Conservation (phyloP, 2,113 vertebrate genomes). For the Phodopus roborovskii region DNA sequence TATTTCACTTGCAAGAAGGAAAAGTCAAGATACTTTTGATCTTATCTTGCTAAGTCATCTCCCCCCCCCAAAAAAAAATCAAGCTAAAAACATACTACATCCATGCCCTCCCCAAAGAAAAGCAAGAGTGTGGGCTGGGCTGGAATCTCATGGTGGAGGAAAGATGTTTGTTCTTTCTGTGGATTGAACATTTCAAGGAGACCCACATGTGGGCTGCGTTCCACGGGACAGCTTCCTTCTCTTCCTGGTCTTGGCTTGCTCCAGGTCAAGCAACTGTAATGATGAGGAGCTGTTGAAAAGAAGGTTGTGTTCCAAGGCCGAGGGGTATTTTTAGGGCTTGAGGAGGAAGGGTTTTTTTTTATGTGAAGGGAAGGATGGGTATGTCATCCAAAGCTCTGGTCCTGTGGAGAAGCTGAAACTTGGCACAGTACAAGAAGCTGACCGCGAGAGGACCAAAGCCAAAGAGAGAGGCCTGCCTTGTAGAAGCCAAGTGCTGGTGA, state of each 20-base stretch:
- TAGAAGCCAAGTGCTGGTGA: not conserved
- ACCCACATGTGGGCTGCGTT: not conserved
- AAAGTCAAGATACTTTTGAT: slow-evolving; percentile 26
- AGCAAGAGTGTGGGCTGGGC: not conserved
- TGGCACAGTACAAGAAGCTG: slow-evolving; percentile 15
- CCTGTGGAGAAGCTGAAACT: slow-evolving; percentile 48
- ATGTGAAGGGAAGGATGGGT: slow-evolving; percentile 70
- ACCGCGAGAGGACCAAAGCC: not conserved
- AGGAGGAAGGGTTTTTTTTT: slow-evolving; percentile 64
- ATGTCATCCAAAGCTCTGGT: slow-evolving; percentile 72
- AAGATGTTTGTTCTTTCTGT: not conserved
- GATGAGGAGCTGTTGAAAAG: slow-evolving; percentile 39
- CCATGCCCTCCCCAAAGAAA: not conserved
- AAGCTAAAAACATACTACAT: not conserved
- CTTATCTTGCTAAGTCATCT: not conserved
- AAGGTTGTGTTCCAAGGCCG: slow-evolving; percentile 59
- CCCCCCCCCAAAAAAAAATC: too few relatives aligned
- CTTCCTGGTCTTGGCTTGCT: slow-evolving; percentile 31
- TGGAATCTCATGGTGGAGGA: not conserved
- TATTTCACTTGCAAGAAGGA: slow-evolving; percentile 41
- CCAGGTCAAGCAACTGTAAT: slow-evolving; percentile 1
- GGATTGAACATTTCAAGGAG: slow-evolving; percentile 52
- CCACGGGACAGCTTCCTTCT: slow-evolving; percentile 33
- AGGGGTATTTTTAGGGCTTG: slow-evolving; percentile 79
- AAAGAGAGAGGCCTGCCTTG: not conserved